Conservation (phyloP, 2,113 vertebrate genomes). For the Sitta europaea region DNA sequence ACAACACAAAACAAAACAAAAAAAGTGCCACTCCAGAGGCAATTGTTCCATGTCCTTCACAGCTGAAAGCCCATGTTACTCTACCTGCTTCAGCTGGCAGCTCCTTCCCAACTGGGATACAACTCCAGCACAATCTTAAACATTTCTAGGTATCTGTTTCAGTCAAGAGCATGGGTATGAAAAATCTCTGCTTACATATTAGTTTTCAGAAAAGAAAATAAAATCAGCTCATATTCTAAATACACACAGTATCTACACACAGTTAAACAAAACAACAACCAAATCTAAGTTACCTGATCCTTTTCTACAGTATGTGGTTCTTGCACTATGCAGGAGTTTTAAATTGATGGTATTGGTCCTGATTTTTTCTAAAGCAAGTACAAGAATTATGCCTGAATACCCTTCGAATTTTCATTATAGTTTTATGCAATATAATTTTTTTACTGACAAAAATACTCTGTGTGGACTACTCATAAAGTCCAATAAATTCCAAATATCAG, state of each 20-base stretch:
- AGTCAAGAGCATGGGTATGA: not conserved
- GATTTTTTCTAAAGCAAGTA: not conserved
- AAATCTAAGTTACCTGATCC: not conserved
- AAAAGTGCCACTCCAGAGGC: not conserved
- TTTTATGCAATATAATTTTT: not conserved
- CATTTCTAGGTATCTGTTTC: not conserved
- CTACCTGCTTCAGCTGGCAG: not conserved
- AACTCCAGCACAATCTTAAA: not conserved
- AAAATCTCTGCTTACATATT: not conserved
- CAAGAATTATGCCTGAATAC: not conserved
- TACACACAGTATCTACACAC: not conserved
- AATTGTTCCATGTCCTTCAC: not conserved
- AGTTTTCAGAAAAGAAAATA: not conserved
- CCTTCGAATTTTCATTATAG: not conserved
- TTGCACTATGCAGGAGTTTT: not conserved
- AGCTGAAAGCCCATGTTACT: not conserved
- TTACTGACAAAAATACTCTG: not conserved
- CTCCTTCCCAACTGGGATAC: not conserved
- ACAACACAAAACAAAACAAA: not conserved
- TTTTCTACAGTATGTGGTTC: not conserved
- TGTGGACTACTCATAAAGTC: not conserved
- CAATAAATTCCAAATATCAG: not conserved
- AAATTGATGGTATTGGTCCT: not conserved
- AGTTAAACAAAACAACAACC: not conserved
- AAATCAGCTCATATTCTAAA: not conserved